Percentiles rank a stretch among this genome's conserved stretches.
These are phyloP conservation scores for Chionis minor DNA, from an alignment of 2,113 vertebrate genomes.

Conservation along the genomic window DNA sequence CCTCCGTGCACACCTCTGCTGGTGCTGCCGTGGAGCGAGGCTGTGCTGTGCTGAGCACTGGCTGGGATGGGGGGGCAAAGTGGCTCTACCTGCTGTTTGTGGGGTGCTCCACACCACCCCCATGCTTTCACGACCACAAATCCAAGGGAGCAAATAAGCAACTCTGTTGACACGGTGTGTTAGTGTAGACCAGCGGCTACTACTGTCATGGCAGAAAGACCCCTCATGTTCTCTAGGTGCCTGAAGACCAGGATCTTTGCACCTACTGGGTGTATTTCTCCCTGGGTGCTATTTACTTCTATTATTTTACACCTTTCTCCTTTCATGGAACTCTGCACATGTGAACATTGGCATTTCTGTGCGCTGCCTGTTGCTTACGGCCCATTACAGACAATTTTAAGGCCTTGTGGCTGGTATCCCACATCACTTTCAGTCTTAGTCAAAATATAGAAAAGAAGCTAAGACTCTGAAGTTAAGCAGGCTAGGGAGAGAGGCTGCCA, in stretches of 20 bases:
- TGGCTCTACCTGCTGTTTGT: background rate
- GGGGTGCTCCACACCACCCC: background rate
- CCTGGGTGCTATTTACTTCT: background rate
- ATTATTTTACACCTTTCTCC: background rate
- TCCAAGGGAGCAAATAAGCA: background rate
- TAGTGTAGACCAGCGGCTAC: background rate
- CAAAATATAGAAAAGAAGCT: background rate
- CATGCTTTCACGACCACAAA: background rate
- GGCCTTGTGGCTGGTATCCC: background rate
- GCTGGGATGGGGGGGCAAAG: rapidly evolving
- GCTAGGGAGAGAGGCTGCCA: background rate
- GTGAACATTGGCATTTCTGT: background rate
- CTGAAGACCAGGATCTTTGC: background rate
- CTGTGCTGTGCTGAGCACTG: background rate
- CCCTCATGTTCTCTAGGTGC: background rate
- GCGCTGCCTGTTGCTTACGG: background rate
- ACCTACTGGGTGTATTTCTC: background rate
- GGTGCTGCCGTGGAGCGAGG: rapidly evolving
- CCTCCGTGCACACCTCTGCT: background rate
- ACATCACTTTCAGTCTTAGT: background rate
- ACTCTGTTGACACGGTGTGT: rapidly evolving
- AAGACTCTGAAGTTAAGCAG: background rate
- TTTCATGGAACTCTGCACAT: background rate
- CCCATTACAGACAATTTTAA: background rate
- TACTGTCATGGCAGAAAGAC: background rate